Evolutionary conservation across 2,797 vertebrate species (phyloP), one percentile per base, ranked within the genome.

Genomic region (Smutsia gigantea): DNA sequence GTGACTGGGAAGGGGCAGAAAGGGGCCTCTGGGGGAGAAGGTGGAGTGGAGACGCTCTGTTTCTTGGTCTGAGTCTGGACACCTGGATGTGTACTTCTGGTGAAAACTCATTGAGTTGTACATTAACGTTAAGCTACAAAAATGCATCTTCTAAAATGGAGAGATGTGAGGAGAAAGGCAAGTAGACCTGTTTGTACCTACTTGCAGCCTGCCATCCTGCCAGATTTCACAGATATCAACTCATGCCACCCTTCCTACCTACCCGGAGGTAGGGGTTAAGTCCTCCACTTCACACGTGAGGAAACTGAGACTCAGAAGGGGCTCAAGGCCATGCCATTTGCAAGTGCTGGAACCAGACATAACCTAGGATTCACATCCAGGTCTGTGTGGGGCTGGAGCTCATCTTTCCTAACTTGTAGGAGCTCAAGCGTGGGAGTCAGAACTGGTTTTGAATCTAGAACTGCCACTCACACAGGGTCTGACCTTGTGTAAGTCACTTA

Each of bases 41-140:
- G 19, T 14, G 27, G 4, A 15, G 14, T 10, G 10, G 21, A 75
- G 27, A 19, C 31, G 1, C 46, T 61, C 27, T 51, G 29, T 72
- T 87, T 90, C n/a, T 63, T 61, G 29, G 19, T 87, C 55, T 85
- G 46, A 51, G 42, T 75, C 63, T 75, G 49, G 74, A 69, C 59
- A 63, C 49, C 6, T 21, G 46, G 68, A 6, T n/a, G 7, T 64
- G 12, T 34, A 66, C 25, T 4, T 34, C 11, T 29, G n/a, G 66
- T 23, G 29, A 85, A 66, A 51, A 85, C 37, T 31, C 25, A 61
- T 5, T 34, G 61, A 74, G 29, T 59, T 61, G 66, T 37, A 14
- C 12, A 10, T 34, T 68, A 63, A 61, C 1, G 3, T 85, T 77
- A 46, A 68, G 51, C 42, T 72, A 74, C 39, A 86, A 25, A 29